A percentile compares a stretch with the other conserved stretches of the same genome.
phyloP scores from a whole-genome alignment of 2,888 invertebrate genomes.

The Limnephilus marmoratus region DNA sequence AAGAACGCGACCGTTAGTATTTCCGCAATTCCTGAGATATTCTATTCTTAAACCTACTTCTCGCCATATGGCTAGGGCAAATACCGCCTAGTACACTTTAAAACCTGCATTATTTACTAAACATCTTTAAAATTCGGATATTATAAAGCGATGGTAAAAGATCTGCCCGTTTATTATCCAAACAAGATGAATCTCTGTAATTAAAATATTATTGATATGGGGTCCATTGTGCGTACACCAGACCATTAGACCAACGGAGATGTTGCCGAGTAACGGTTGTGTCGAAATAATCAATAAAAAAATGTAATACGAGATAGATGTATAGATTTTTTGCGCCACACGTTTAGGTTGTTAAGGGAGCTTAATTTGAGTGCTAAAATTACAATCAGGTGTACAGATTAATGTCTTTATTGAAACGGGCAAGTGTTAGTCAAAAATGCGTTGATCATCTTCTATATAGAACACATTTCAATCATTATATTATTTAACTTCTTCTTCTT shows the following conservation, averaged over 20 bases:
- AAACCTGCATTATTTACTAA: neutral
- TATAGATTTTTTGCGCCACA: constrained; percentile 20
- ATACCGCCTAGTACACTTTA: neutral
- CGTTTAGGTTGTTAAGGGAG: constrained; percentile 2
- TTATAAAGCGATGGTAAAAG: neutral
- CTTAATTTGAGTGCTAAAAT: neutral
- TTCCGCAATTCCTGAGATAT: neutral
- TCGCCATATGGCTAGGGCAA: neutral
- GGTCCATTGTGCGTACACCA: constrained; percentile 11
- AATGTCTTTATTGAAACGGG: neutral
- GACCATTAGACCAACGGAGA: constrained; percentile 10
- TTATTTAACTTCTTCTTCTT: neutral
- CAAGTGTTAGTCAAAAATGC: neutral
- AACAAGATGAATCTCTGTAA: constrained; percentile 45
- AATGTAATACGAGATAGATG: neutral
- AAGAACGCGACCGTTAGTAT: neutral
- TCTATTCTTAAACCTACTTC: neutral
- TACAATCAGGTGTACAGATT: neutral
- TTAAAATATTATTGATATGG: constrained; percentile 58
- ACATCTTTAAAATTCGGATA: neutral
- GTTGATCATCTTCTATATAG: neutral
- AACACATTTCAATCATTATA: neutral
- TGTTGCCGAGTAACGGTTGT: constrained; percentile 12
- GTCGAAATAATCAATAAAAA: constrained; percentile 33
- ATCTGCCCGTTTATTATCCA: neutral